Base-by-base conservation (phyloP, 2,113 vertebrate genomes). In the Mohoua ochrocephala region DNA sequence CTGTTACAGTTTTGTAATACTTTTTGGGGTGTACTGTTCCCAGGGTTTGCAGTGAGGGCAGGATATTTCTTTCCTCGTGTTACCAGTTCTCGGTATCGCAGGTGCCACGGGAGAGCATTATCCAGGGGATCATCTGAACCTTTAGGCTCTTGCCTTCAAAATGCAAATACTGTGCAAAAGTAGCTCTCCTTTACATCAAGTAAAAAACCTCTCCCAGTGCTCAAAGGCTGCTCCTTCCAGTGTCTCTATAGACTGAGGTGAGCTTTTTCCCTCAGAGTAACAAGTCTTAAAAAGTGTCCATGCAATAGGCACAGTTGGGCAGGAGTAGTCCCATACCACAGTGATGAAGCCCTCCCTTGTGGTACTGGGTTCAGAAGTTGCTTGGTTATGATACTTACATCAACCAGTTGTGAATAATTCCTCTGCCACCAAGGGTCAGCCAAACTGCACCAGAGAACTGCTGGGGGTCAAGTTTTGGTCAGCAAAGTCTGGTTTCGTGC, bases 141-240 rank as follows among this genome's bases (percentile, higher is more conserved):
- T 76, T 75, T 39, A 54, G 30, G 6, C 14, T 87, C 33, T 54
- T 74, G 39, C 37, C 65, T 81, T 69, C 39, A 70, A 50, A 87
- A 63, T 41, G 11, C 26, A 68, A 27, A 71, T 11, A 5, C 20
- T 13, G 23, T 33, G 47, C 11, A 53, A 82, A 35, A 53, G 27
- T 7, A 63, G 4, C 16, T 81, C 8, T 81, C 17, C 21, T 47
- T 41, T 23, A 20, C 30, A 74, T 26, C 42, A 23, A 31, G 8
- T 10, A 21, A 0, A 0, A 33, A 52, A 47, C 24, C 26, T n/a
- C 9, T 70, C 31, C 31, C 35, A 26, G 24, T 17, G 50, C 50
- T 81, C 67, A 69, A 9, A 2, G 10, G 24, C 44, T 26, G 47
- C 47, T 71, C 24, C 49, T 85, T 59, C 52, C 49, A 35, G 19